Base-by-base conservation (phyloP, 2,113 vertebrate species). In the Oncorhynchus tshawytscha region DNA sequence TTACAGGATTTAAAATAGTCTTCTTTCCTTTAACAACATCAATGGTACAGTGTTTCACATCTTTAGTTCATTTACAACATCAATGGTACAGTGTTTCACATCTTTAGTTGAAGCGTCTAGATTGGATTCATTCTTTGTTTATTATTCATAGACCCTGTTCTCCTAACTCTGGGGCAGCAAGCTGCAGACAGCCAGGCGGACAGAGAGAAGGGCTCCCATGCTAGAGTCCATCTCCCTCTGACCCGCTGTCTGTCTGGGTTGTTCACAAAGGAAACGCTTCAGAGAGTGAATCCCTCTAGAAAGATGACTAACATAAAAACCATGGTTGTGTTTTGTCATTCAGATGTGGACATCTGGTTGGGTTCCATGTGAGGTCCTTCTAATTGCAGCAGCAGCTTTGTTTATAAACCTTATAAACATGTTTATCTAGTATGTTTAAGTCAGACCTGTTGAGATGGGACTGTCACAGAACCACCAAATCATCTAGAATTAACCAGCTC, bases 1-100 rank as follows among this genome's bases (percentile, higher is more conserved):
- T 95, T 99, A 98, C 95, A 98, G 88, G 87, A 92, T 94, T 95
- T 97, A 96, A 97, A 97, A 97, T 97, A 97, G 94, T 94, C 93
- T 82, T 92, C 86, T 94, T 94, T 95, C 87, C 87, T 86, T 96
- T 95, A 97, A 97, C 95, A 97, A 91, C 89, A 91, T 95, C 91
- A 94, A 96, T 89, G 95, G 84, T 95, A 96, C 94, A 96, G 95
- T 91, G 94, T 94, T 94, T 96, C 94, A 96, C 95, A 94, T 95
- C 91, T 94, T 88, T 83, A 84, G 83, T 85, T 88, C 86, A 86
- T 96, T 95, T 97, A 97, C 95, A 97, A 91, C 89, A 91, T 95
- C 91, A 94, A 96, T 89, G 95, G 84, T 95, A 96, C 94, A 96
- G 95, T 91, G 94, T 94, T 94, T 96, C 94, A 96, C 95, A 94